Evolutionary conservation across 1,140 invertebrate species (phyloP), one percentile per base, ranked within the genome.

Genomic region (Drosophila parabipectinata): DNA sequence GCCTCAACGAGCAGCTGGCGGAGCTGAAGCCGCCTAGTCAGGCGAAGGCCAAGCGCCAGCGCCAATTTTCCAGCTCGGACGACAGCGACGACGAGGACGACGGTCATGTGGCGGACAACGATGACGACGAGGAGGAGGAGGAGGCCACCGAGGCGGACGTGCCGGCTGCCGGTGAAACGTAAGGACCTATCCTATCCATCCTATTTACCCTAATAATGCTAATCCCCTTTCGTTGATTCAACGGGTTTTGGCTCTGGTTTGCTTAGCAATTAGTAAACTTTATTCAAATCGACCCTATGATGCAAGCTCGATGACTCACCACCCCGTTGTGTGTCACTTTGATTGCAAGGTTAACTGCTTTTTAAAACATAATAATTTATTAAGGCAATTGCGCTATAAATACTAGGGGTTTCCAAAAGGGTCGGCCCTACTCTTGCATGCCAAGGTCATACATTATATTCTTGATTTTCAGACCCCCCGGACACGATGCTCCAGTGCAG

Each of bases 401-500:
- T 28, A 28, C 26, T 28, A 6, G 26, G 26, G 26, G 26, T 28
- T 5, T 6, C 6, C 1, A 21, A 21, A 21, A 28, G 26, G 5
- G 26, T 37, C 4, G 1, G 32, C 32, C 39, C 14, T 15, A 5
- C 6, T 41, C n/a, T 39, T 41, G 12, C 14, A 14, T n/a, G 21
- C 12, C 34, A 37, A 37, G 3, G 3, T 4, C 10, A n/a, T 4
- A 9, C 4, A 44, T 14, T 44, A 12, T 47, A 10, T 10, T 21
- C 8, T 8, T 24, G 6, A 12, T 64, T 26, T 18, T 9, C 34
- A 92, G 91, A 57, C 91, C 91, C 51, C 90, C 91, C 47, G 91
- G 84, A 53, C 95, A 96, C 41, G 97, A 98, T 84, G 94, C 96
- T 30, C 96, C 97, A 21, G 98, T 99, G 2, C 97, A 99, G 93